These are phyloP conservation scores for Oreocharis arfaki DNA, from an alignment of 2,113 vertebrate genomes.

Conservation along the genomic window DNA sequence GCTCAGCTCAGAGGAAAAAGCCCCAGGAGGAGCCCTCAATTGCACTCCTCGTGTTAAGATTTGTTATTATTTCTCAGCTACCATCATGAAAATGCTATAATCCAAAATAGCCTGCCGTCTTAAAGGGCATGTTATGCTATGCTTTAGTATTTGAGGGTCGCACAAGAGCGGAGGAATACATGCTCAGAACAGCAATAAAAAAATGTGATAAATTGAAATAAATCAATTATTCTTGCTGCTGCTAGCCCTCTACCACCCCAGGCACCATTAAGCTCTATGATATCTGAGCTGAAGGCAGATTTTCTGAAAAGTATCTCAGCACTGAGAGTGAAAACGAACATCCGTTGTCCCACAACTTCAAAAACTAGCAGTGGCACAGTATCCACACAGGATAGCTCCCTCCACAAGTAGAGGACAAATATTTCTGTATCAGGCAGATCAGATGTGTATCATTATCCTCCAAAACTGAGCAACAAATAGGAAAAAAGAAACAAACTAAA, in stretches of 20 bases:
- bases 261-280: not conserved
- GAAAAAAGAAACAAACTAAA: not conserved
- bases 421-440: not conserved
- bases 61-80: conserved; percentile 12
- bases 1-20: not conserved
- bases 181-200: not conserved
- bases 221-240: not conserved
- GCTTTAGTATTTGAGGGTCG: not conserved
- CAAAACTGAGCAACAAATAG: not conserved
- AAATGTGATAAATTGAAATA: not conserved
- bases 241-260: not conserved
- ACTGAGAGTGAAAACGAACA: not conserved
- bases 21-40: not conserved
- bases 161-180: not conserved
- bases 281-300: not conserved
- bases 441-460: not conserved
- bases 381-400: not conserved
- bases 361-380: not conserved
- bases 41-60: not conserved
- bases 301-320: not conserved
- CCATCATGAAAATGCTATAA: not conserved
- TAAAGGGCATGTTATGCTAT: not conserved
- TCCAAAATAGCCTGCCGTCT: not conserved
- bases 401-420: not conserved
- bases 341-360: not conserved